Evolutionary conservation across 1,140 invertebrate genomes (phyloP), one percentile per base, ranked within the genome.

Genomic region (Atta texana): DNA sequence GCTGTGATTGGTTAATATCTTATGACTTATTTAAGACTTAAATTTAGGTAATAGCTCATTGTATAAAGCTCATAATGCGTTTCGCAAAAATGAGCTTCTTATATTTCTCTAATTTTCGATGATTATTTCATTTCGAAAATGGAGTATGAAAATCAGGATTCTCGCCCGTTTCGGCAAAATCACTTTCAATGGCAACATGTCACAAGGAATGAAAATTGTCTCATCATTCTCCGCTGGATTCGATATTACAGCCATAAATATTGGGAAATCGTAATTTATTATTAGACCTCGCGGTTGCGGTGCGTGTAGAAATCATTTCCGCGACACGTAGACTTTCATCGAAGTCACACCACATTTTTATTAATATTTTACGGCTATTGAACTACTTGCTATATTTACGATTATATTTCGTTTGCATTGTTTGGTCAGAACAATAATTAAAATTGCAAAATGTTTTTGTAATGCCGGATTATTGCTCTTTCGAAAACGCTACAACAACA

Each of bases 401-500:
- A 59, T 57, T 74, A n/a, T 12, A 24, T 57, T 21, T 21, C 18
- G 12, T 57, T 75, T 24, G 53, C 31, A 10, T 12, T 34, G 51
- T 75, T 57, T 39, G 31, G 2, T 34, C 64, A 16, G 14, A n/a
- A 10, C 24, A 14, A 34, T 75, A 71, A 71, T 75, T 75, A 16
- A 6, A 34, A 75, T 59, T 24, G 8, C 31, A 39, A 75, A 75
- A 75, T 75, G n/a, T 39, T 44, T 75, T 16, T 24, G 66, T 59
- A 59, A 59, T 18, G 21, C n/a, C 55, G 7, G 12, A 39, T 59
- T 59, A 59, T 66, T 16, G 24, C 6, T 7, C 61, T 51, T 80
- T 80, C 7, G 44, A 12, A 53, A 68, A 68, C 8, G 14, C 4
- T 18, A 34, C 59, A 24, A n/a, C 14, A 24, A n/a, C 14, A 24